Percentiles rank a stretch among this genome's conserved stretches.
Conservation (phyloP, 2,797 vertebrate genomes). For the Micrastur ruficollis region DNA sequence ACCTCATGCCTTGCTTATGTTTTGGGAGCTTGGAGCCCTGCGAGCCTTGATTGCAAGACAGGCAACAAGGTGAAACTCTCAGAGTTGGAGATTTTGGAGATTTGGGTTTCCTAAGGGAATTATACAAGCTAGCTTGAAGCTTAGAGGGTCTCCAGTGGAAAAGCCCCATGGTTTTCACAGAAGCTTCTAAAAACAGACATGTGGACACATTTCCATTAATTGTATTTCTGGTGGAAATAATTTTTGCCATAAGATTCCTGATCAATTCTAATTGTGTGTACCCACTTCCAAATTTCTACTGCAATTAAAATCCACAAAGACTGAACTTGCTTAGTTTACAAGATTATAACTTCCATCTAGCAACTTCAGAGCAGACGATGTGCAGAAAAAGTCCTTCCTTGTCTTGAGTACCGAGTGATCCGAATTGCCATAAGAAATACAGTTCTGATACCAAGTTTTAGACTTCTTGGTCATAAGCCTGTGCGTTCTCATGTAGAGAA, state of each 20-base stretch:
- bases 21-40: not conserved
- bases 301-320: not conserved
- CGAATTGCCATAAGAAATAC: not conserved
- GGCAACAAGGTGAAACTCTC: not conserved
- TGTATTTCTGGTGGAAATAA: not conserved
- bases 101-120: not conserved
- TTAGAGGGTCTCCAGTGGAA: not conserved
- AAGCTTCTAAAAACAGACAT: not conserved
- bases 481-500: not conserved
- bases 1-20: fast-evolving
- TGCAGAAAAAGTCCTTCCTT: not conserved
- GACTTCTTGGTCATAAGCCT: not conserved
- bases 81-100: not conserved
- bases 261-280: not conserved
- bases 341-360: not conserved
- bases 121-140: not conserved
- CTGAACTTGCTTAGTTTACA: not conserved
- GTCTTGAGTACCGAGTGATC: not conserved
- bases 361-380: not conserved
- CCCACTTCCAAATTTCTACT: not conserved
- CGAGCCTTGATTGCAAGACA: not conserved
- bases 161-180: not conserved
- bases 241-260: not conserved
- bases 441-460: not conserved
- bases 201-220: not conserved